Base-by-base conservation (phyloP, 2,888 invertebrate genomes). In the Diplolepis rosae region DNA sequence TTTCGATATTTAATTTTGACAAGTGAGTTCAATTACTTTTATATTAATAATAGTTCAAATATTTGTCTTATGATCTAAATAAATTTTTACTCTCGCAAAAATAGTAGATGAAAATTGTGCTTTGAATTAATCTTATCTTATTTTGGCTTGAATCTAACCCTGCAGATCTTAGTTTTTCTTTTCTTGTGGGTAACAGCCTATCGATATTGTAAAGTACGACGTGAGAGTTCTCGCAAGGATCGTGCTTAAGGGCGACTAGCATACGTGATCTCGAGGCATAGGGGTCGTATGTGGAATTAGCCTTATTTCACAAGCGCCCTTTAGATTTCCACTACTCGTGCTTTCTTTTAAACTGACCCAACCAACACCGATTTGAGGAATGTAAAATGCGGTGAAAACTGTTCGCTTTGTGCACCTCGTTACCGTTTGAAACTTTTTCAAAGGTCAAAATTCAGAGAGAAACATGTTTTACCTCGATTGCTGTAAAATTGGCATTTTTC, bases 191-290 rank as follows among this genome's bases (percentile, higher is more conserved):
- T 24, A 35, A 61, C 15, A 18, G 35, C 24, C 35, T 22, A 61
- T 39, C 35, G 39, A 61, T 61, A 61, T 61, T 61, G 61, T 61
- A 61, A 61, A 61, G 39, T 61, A 61, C 61, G 61, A 24, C 15
- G n/a, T 6, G 24, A 61, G 61, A 61, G 9, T n/a, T 39, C 61
- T 35, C 13, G n/a, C 35, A 61, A 39, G 61, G 24, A 61, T 39
- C 61, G 61, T 61, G 61, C 61, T 71, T 72, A 74, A 78, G 81
- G 84, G 85, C 79, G 82, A 83, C 81, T 77, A 74, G 81, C 85
- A 86, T 87, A 87, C 87, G 87, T 86, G 86, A 87, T 84, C 83
- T 82, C 80, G 79, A 77, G 80, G 72, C 78, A 78, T 77, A 80
- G 79, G 84, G 85, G 83, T 79, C 75, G 80, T 65, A 74, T 76